Base-by-base conservation (phyloP, 2,888 invertebrate species). In the Lasius fuliginosus region DNA sequence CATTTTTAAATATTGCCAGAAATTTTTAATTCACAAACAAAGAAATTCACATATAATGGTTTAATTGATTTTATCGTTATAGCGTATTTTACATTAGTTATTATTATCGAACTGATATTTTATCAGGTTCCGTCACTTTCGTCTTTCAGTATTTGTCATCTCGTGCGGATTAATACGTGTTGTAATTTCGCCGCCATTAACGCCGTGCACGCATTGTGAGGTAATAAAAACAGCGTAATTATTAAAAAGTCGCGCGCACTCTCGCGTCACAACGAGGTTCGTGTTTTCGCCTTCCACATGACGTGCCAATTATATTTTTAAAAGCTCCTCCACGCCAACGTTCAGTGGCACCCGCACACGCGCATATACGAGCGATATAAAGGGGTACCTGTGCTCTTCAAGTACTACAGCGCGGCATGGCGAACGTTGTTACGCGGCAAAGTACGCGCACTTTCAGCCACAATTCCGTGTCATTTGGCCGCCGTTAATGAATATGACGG, bases 381-480 rank as follows among this genome's bases (percentile, higher is more conserved):
- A 81, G 36, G 53, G n/a, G 60, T 36, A 49, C 42, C 69, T n/a
- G 11, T 12, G 30, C 73, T 81, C 73, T 81, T 81, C 73, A 81
- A 49, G 71, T 79, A 69, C 56, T 46, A 11, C 15, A 18, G 12
- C 69, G 5, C 27, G 11, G 65, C 8, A 67, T 15, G 33, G 77
- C 46, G 58, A 67, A 82, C 33, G 36, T 65, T 76, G 82, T 82
- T 82, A 77, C 23, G 77, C 46, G 49, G 40, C 77, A 76, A 82
- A 76, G 82, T 76, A 76, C 58, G 77, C 89, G 85, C 87, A 89
- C 88, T 90, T 89, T 90, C 90, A 90, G 90, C 89, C 87, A 85
- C 88, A 89, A 89, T 91, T 91, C 89, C 88, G 86, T 87, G 88
- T 90, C 91, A 91, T 91, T 91, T 90, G 89, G 46, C 88, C 87